Base-by-base conservation (phyloP, 2,888 invertebrate genomes). In the Dasypolia templi region DNA sequence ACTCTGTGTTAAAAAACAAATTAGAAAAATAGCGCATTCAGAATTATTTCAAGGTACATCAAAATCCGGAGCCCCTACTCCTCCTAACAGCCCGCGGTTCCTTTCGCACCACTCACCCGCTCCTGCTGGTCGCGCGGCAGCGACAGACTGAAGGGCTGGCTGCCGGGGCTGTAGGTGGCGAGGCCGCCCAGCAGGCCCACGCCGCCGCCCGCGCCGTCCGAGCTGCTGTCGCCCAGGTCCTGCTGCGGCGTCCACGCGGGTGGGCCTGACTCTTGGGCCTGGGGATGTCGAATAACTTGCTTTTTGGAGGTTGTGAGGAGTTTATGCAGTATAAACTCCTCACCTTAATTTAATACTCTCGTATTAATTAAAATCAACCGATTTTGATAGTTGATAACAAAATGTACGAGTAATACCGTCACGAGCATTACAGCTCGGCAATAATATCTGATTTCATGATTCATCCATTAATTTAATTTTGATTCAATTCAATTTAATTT, bases 191-290 rank as follows among this genome's bases (percentile, higher is more conserved):
- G 78, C 14, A 87, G 75, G 0, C 84, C 83, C 1, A 77, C 77
- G 84, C 87, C 86, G 44, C 87, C 89, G 63, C 92, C 89, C 26
- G 93, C 93, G 49, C 96, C 93, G 65, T 97, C 97, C 1, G 96
- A 96, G 82, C 96, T 96, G 88, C 95, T 96, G 89, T 97, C 97
- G 6, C 97, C 98, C n/a, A 98, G 96, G 92, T 98, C 98, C 91
- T 98, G 98, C 88, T 98, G 98, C 0, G 98, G 98, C 0, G 98
- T 98, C 98, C 98, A 98, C 0, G 93, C 85, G 1, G 91, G 90
- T 3, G 91, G 91, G 0, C 87, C 83, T 1, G 90, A 71, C 2
- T 92, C 92, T 75, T 87, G 87, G 0, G 81, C 84, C 93, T 93
- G 75, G 1, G 29, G 1, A 46, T 6, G 22, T 17, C 5, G 22